Base-by-base conservation (phyloP, 2,888 invertebrate species). In the Thyatira batis region DNA sequence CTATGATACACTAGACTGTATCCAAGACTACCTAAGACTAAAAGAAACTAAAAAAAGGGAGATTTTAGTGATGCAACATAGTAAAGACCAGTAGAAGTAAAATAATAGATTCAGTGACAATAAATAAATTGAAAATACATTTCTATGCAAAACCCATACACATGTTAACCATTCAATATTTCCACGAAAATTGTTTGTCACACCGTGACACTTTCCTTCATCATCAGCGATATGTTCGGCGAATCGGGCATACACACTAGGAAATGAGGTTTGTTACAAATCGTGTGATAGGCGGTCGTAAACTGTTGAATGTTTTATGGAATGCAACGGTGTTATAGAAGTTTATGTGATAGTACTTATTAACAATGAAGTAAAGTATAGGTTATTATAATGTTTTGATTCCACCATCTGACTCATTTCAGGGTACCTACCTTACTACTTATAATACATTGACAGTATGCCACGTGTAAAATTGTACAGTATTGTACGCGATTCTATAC, bases 301-400 rank as follows among this genome's bases (percentile, higher is more conserved):
- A 46, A n/a, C 21, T 43, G 54, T 53, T 66, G 60, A 66, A 65
- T 66, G 62, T 65, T 66, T 67, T 60, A 71, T 61, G 55, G 57
- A 69, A 53, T 50, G 51, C 60, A 61, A 50, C 58, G 62, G 63
- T 62, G 61, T 59, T 51, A 45, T 58, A 49, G 9, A 44, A 51
- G 50, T 61, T 65, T 67, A 61, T 57, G 53, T 52, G 55, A 49
- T 50, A 50, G 51, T 69, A 69, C 63, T 54, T 13, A 54, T 53
- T 61, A 69, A 63, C 57, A 66, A 62, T 67, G 58, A 52, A 55
- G 61, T 65, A 62, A 53, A 51, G 50, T 45, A 33, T 33, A 33
- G 3, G 33, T 17, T 33, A 33, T n/a, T 53, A 49, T 46, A 44
- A 48, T 57, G 57, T 61, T 61, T 62, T 61, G 56, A 65, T 61